Evolutionary conservation across 2,888 invertebrate genomes (phyloP).

Genomic region (Acanthosepion lycidas): DNA sequence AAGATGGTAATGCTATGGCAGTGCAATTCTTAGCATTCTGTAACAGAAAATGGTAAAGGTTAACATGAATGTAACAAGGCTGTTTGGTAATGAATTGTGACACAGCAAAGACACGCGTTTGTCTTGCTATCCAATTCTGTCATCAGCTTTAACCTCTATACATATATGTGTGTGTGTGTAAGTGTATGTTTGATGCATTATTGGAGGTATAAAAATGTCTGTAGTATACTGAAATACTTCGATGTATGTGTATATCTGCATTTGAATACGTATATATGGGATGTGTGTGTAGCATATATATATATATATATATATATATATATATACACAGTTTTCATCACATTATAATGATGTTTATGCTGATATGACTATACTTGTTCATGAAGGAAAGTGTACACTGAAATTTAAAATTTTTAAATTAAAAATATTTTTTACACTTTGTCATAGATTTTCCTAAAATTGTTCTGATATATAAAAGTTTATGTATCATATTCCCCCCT

Average conservation of each 20-base stretch:
- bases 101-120: background rate
- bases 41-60: constrained; percentile 16
- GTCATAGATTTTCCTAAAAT: too few species aligned
- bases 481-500: too few species aligned
- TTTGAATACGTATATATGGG: background rate
- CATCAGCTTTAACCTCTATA: background rate
- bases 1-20: background rate
- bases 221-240: too few species aligned
- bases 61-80: background rate
- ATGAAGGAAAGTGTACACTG: too few species aligned
- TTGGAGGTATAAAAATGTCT: too few species aligned
- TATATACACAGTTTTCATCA: background rate
- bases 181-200: background rate
- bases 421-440: too few species aligned
- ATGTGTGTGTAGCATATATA: background rate
- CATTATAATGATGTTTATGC: too few species aligned
- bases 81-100: background rate
- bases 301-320: background rate
- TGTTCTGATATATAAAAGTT: too few species aligned
- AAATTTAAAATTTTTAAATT: too few species aligned
- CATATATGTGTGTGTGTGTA: background rate
- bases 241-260: background rate
- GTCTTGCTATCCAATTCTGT: background rate
- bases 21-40: background rate
- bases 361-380: too few species aligned